Conservation (phyloP, 2,797 vertebrate genomes). For the Sitta carolinensis region DNA sequence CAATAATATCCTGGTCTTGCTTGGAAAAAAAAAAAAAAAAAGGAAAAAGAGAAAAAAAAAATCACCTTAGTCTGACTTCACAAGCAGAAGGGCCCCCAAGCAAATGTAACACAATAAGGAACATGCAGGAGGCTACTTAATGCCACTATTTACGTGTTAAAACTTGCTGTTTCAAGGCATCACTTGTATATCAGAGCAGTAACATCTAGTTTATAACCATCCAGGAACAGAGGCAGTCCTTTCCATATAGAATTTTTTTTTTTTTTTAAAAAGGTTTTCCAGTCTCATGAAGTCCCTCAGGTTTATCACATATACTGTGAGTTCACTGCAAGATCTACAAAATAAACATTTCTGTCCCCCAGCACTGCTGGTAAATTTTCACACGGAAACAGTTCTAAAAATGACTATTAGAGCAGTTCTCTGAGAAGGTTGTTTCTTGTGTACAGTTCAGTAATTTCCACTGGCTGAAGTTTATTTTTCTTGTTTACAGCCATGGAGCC, state of each 20-base stretch:
- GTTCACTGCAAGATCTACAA: background rate
- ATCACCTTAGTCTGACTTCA: conserved; percentile 26
- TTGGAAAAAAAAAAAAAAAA: background rate
- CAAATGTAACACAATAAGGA: conserved; percentile 4
- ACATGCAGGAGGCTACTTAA: conserved; percentile 43
- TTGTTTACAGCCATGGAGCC: conserved; percentile 40
- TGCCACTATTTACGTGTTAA: conserved; percentile 14
- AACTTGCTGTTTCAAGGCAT: conserved; percentile 43
- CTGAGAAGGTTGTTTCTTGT: background rate
- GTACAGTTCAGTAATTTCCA: conserved; percentile 21
- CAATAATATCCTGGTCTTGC: background rate
- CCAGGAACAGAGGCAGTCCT: background rate
- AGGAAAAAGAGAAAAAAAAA: background rate
- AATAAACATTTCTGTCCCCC: background rate
- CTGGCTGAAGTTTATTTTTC: conserved; percentile 10
- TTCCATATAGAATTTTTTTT: background rate
- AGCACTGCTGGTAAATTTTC: background rate
- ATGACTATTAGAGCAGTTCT: background rate
- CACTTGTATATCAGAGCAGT: background rate
- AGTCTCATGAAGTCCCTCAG: background rate
- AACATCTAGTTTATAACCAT: background rate
- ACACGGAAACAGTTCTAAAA: background rate
- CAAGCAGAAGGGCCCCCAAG: conserved; percentile 16
- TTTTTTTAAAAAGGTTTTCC: background rate
- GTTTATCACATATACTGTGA: background rate